phyloP scores from a whole-genome alignment of 2,113 vertebrate genomes.

The Strix aluco region DNA sequence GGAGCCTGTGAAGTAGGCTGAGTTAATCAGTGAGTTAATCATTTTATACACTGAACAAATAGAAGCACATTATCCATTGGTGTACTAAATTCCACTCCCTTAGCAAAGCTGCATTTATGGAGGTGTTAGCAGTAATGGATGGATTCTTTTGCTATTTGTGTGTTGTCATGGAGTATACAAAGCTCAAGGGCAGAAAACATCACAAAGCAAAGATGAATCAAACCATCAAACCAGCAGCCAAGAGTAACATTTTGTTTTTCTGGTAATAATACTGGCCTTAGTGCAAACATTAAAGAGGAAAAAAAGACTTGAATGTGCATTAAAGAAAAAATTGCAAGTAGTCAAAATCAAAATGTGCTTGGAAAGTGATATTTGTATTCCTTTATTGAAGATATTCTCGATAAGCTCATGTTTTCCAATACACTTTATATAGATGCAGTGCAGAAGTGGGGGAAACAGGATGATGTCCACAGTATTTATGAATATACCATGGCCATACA shows the following conservation, averaged over 20 bases:
- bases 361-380: neutral
- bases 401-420: constrained; percentile 88
- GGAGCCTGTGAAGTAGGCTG: neutral
- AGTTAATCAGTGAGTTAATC: neutral
- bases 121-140: neutral
- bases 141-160: neutral
- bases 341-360: neutral
- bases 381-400: constrained; percentile 81
- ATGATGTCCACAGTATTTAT: constrained; percentile 93
- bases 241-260: neutral
- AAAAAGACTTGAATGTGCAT: neutral
- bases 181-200: neutral
- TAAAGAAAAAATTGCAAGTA: neutral
- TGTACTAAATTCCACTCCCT: neutral
- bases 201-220: neutral
- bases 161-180: neutral
- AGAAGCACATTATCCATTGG: too few species aligned
- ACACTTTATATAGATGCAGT: constrained; percentile 92
- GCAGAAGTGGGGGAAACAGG: constrained; percentile 89
- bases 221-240: neutral
- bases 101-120: neutral
- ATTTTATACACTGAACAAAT: neutral
- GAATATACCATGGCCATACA: constrained; percentile 91
- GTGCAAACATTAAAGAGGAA: neutral
- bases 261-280: neutral